These are phyloP conservation scores for Saccostrea cuccullata DNA, from an alignment of 1,140 invertebrate species.

Conservation along the genomic window DNA sequence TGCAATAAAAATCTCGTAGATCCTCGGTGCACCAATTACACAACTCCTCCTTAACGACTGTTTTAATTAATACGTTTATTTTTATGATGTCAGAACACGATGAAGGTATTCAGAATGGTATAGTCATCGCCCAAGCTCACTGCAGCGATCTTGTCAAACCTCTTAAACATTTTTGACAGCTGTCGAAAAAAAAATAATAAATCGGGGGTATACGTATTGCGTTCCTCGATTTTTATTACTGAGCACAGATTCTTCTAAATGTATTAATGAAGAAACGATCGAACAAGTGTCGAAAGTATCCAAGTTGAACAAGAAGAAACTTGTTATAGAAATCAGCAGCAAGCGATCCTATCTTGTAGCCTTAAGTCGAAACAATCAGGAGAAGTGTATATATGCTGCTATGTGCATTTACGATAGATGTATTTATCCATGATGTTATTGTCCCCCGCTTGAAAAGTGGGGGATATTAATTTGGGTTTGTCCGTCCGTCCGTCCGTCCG, in stretches of 20 bases:
- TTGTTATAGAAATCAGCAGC: neutral
- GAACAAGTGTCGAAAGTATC: neutral
- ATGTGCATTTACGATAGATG: no score
- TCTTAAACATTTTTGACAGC: constrained; percentile 13
- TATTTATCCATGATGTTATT: no score
- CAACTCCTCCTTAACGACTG: neutral
- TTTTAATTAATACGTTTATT: constrained; percentile 35
- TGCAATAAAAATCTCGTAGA: neutral
- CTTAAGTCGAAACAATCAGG: no score
- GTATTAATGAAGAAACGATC: neutral
- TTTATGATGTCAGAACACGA: neutral
- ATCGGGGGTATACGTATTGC: neutral
- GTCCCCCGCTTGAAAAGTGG: no score
- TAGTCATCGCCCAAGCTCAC: neutral
- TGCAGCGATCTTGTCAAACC: neutral
- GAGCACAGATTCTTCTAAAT: neutral
- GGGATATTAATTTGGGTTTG: no score
- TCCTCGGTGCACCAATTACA: neutral
- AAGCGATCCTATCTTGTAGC: no score
- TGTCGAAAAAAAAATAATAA: constrained; percentile 8
- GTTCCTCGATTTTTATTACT: neutral
- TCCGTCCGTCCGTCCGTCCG: no score
- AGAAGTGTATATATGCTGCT: no score
- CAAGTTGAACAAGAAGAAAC: neutral
- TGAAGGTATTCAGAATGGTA: neutral